Evolutionary conservation across 2,797 vertebrate genomes (phyloP), one percentile per base, ranked within the genome.

Genomic region (Hypotaenidia okinawae): DNA sequence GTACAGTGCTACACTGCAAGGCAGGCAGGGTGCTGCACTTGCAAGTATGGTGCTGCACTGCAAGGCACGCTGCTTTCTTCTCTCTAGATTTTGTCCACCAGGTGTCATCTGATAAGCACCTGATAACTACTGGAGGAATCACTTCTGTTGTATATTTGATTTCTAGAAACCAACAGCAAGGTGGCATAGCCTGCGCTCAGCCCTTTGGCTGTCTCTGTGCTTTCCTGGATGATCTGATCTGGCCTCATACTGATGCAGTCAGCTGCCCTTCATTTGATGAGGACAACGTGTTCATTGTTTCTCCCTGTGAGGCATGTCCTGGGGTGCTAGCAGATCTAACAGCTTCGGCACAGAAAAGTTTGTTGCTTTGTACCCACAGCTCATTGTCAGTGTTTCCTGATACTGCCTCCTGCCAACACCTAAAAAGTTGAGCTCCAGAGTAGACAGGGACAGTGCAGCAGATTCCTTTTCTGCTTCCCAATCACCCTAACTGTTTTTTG

Each of bases 51-150:
- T 45, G 43, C 62, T 73, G 70, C 18, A 6, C 16, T 14, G 5
- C 5, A 25, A 72, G 33, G 35, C 45, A 57, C n/a, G 15, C 27
- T 67, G 55, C 61, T 83, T 69, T 70, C 12, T 24, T 64, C 23
- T 18, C 37, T 69, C 22, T 5, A 27, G 63, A 8, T 69, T 93
- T 88, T 96, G 90, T 86, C 96, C 96, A 96, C 82, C 80, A 96
- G 89, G 30, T 96, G 94, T 97, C 96, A 61, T 68, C 77, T 93
- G 72, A 87, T 90, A 91, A 94, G 21, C 63, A 86, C 72, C n/a
- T 35, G 6, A 35, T 8, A 76, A 27, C 43, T 84, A 21, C 21
- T n/a, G 25, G 63, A 59, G 16, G 18, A 30, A 21, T 24, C 22
- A n/a, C 25, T 45, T 45, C 43, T 74, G 58, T 82, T 57, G 16